Evolutionary conservation across 2,797 vertebrate species (phyloP), one percentile per base, ranked within the genome.

Genomic region (Hoplostethus atlanticus): DNA sequence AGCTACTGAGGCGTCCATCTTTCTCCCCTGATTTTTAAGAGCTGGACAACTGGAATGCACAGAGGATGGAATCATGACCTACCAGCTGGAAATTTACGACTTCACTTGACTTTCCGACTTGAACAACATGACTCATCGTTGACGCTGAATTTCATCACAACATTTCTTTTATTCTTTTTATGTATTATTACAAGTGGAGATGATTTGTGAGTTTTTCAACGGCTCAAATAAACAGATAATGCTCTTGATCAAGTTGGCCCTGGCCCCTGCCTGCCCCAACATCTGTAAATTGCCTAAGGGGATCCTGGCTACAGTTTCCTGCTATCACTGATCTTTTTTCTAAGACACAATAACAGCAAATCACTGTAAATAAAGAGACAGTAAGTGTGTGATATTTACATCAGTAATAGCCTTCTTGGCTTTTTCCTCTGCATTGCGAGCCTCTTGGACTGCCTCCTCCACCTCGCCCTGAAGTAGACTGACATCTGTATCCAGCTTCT

Each of bases 371-470:
- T 31, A 17, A 60, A 16, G 4, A 28, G 1, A 31, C 36, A 1
- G 11, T 6, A n/a, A 40, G 31, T 30, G 47, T 38, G 0, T 36
- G 6, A 30, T 91, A 63, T 38, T 94, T 82, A 96, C 95, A 64
- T 96, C 95, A 16, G 94, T 96, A 83, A 97, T 94, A 0, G 95
- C 95, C 65, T 96, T 96, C 87, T 96, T 97, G 76, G 95, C 95
- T 58, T 96, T 97, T 62, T 96, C 95, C 71, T 96, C 96, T 8
- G 96, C 95, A 7, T 96, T 96, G 62, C 91, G 94, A 76, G 95
- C 91, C 67, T 96, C 96, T 74, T 97, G 95, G 61, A 94, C 40
- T 2, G 93, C 89, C 21, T 96, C 95, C 56, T 96, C 95, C 13
- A 96, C 87, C 74, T 97, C 95, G 0, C 73, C 90, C 89, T 96